These are phyloP conservation scores for Fragum whitleyi DNA, from an alignment of 2,888 invertebrate genomes.

Conservation along the genomic window DNA sequence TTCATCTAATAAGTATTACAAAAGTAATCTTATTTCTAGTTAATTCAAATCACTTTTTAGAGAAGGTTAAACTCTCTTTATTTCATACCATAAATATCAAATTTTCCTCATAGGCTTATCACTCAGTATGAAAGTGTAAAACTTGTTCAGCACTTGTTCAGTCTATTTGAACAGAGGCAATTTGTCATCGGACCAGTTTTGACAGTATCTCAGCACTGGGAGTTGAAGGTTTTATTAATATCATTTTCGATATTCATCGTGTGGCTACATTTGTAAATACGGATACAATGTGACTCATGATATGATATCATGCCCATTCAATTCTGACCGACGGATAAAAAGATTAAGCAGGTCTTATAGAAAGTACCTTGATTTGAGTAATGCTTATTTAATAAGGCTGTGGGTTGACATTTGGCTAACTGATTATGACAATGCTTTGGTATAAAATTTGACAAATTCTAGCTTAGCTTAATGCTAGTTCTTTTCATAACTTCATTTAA, in stretches of 20 bases:
- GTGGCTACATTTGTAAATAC: conserved; percentile 47
- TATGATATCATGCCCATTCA: conserved; percentile 56
- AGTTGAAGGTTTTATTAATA: conserved; percentile 46
- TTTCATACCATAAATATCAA: no score
- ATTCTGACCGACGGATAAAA: conserved; percentile 46
- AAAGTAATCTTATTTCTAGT: no score
- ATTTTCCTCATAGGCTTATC: no score
- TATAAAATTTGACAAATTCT: no score
- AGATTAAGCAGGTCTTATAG: conserved; percentile 55
- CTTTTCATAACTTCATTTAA: no score
- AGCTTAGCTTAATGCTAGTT: no score
- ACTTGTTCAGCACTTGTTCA: conserved; percentile 24
- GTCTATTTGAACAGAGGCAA: conserved; percentile 32
- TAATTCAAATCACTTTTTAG: no score
- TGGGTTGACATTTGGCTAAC: conserved; percentile 44
- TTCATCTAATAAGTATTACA: no score
- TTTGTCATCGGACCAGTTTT: conserved; percentile 25
- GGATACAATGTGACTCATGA: conserved; percentile 44
- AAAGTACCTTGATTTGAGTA: conserved; percentile 58
- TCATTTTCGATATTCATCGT: conserved; percentile 26
- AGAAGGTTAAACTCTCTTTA: no score
- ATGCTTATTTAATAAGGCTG: conserved; percentile 61
- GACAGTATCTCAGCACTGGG: conserved; percentile 14
- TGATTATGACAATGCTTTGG: no score
- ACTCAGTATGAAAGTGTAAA: no score